A percentile compares a stretch with the other conserved stretches of the same genome.
Evolutionary conservation across 2,113 vertebrate genomes (phyloP).

Genomic region (Alosa alosa): DNA sequence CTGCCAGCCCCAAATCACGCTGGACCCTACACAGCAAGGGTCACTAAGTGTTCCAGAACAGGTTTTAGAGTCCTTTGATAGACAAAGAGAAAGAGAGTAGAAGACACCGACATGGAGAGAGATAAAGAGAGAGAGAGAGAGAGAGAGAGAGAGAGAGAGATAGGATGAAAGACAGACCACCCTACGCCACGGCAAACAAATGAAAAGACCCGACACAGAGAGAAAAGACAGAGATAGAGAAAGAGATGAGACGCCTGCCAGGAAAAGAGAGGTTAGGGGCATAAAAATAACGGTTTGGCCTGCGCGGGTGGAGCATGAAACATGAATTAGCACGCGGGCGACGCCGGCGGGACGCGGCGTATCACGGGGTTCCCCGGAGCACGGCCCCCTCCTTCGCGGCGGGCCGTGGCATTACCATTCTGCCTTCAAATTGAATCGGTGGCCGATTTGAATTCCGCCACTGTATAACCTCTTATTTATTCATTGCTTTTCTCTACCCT

Average conservation of each 20-base stretch:
- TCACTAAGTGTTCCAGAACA: neutral
- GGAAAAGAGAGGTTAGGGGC: constrained; percentile 37
- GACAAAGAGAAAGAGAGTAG: neutral
- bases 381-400: constrained; percentile 54
- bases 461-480: constrained; percentile 68
- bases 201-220: neutral
- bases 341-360: constrained; percentile 55
- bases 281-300: constrained; percentile 48
- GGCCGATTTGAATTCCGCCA: constrained; percentile 70
- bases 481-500: constrained; percentile 67
- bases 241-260: constrained; percentile 37
- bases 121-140: neutral
- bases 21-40: neutral
- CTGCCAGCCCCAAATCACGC: neutral
- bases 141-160: neutral
- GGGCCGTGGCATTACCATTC: constrained; percentile 62
- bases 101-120: neutral
- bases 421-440: constrained; percentile 69
- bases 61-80: neutral
- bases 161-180: neutral
- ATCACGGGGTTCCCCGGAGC: constrained; percentile 47
- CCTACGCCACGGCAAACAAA: neutral
- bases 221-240: constrained; percentile 4
- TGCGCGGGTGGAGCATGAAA: constrained; percentile 61
- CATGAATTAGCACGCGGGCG: constrained; percentile 64